Evolutionary conservation across 2,888 invertebrate genomes (phyloP).

Genomic region (Conus canariensis): DNA sequence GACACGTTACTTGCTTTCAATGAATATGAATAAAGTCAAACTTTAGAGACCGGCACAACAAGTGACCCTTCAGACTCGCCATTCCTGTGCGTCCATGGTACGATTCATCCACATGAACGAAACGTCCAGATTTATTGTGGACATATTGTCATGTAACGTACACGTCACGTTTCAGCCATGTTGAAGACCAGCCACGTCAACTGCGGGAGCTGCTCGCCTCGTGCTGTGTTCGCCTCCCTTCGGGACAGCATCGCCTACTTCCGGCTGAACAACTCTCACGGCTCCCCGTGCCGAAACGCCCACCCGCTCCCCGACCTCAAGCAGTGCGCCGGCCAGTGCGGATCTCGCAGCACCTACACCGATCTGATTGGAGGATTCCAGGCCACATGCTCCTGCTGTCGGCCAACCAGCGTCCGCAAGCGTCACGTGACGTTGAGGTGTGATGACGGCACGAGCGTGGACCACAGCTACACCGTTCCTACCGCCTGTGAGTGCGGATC

Average conservation of each 20-base stretch:
- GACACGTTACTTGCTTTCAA: too few relatives aligned
- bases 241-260: conserved; percentile 64
- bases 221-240: conserved; percentile 60
- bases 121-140: too few relatives aligned
- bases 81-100: too few relatives aligned
- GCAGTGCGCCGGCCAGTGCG: conserved; percentile 69
- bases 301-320: conserved; percentile 62
- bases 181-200: not conserved
- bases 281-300: conserved; percentile 61
- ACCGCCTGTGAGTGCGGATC: conserved; percentile 63
- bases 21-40: too few relatives aligned
- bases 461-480: conserved; percentile 61
- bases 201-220: conserved; percentile 63
- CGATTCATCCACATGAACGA: too few relatives aligned
- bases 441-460: conserved; percentile 60
- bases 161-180: not conserved
- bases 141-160: too few relatives aligned
- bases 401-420: conserved; percentile 54
- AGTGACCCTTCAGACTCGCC: too few relatives aligned
- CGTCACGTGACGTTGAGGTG: conserved; percentile 61
- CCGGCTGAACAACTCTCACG: conserved; percentile 54
- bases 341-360: conserved; percentile 61
- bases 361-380: conserved; percentile 60
- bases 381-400: conserved; percentile 67
- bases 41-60: too few relatives aligned